phyloP scores from a whole-genome alignment of 2,113 vertebrate genomes.

The Crotalus helleri region DNA sequence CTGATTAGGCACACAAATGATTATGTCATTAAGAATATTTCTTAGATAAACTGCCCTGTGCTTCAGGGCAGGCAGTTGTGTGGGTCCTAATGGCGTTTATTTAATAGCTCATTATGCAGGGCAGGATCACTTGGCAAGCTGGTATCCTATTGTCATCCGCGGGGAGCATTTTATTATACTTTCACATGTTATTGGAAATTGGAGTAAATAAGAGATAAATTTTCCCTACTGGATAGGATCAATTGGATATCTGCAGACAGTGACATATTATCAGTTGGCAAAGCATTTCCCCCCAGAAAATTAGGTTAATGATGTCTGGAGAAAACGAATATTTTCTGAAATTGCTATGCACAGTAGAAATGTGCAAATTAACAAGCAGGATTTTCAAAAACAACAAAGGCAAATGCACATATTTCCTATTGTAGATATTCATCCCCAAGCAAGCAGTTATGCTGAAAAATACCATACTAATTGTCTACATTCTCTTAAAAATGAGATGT shows the following conservation, averaged over 20 bases:
- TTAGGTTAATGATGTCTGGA: background rate
- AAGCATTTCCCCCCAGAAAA: background rate
- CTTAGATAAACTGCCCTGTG: background rate
- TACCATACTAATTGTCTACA: background rate
- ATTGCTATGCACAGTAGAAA: background rate
- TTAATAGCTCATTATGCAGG: background rate
- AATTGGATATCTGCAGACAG: background rate
- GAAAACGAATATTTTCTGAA: background rate
- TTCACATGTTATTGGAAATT: background rate
- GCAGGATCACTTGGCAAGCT: background rate
- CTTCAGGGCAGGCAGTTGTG: background rate
- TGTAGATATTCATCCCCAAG: background rate
- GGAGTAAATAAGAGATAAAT: background rate
- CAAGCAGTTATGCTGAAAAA: background rate
- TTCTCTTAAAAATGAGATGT: background rate
- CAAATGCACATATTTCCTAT: background rate
- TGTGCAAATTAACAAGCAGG: background rate
- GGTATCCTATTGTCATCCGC: background rate
- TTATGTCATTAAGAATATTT: background rate
- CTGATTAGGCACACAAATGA: background rate
- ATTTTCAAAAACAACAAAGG: background rate
- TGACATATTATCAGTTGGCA: background rate
- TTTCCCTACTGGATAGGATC: background rate
- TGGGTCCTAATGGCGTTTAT: background rate
- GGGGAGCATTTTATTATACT: background rate